phyloP scores from a whole-genome alignment of 2,113 vertebrate species.

The Pluvianellus socialis region DNA sequence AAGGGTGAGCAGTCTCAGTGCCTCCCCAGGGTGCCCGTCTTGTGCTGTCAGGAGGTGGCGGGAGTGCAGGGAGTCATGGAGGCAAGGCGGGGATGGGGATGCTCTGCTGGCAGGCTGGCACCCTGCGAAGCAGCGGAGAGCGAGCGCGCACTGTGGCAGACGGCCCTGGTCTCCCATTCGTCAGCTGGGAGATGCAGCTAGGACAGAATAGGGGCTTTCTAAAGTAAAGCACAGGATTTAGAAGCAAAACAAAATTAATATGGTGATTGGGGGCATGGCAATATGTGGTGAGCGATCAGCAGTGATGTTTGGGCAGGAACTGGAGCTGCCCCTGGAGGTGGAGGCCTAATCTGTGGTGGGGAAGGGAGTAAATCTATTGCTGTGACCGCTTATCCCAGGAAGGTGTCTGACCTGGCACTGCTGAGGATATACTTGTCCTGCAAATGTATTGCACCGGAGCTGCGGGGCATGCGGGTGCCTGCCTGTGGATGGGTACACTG shows the following conservation, averaged over 20 bases:
- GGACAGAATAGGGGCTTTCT: background rate
- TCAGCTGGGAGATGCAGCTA: background rate
- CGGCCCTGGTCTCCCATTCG: background rate
- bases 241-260: background rate
- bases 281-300: accelerated
- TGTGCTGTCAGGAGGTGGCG: background rate
- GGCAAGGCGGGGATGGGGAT: background rate
- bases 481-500: background rate
- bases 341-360: background rate
- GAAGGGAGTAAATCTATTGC: background rate
- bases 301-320: background rate
- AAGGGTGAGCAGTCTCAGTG: background rate
- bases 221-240: background rate
- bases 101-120: background rate
- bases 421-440: background rate
- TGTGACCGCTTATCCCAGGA: background rate
- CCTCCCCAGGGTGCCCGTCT: background rate
- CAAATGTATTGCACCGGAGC: background rate
- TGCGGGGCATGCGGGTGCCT: background rate
- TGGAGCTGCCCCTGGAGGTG: background rate
- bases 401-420: background rate
- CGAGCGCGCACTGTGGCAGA: background rate
- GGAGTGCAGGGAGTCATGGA: background rate
- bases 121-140: accelerated
- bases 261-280: background rate